Base-by-base conservation (phyloP, 2,113 vertebrate genomes). In the Amphiprion ocellaris region DNA sequence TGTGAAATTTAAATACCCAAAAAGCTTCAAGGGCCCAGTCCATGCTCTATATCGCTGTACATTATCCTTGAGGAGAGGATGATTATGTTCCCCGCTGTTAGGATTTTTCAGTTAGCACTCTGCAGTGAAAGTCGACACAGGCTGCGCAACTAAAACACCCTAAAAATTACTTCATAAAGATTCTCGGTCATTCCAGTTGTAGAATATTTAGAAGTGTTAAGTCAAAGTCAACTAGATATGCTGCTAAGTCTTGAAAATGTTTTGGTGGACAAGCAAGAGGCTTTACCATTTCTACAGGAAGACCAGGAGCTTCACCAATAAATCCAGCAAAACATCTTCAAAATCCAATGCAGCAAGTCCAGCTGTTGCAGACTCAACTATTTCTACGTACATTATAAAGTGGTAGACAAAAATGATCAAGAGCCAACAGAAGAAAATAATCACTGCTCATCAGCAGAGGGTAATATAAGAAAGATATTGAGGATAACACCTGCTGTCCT, bases 51-150 rank as follows among this genome's bases (percentile, higher is more conserved):
- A 56, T n/a, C 30, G 30, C 14, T 59, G n/a, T 21, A 52, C 49
- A 61, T 58, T 30, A 58, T 4, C 21, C 59, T 39, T 16, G n/a
- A 69, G 52, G 50, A 76, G 53, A 76, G 11, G 65, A 53, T 77
- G 26, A 79, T 84, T 9, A 76, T 14, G 24, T 66, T 79, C 62
- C 26, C 54, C 5, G 4, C 67, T 54, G 33, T 12, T 74, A 6
- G 41, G 0, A 50, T 53, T 80, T 79, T 59, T 61, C 1, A 58
- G 66, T 73, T 41, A 75, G 46, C 41, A 81, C 49, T 19, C 28
- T 24, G 81, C 62, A 44, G 62, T 16, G 71, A 41, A 30, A 84
- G 33, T 30, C 69, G 28, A 82, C 19, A 78, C 69, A 83, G n/a
- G 54, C 56, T 0, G 12, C 24, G 53, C 33, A 81, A 79, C 73